Percentiles rank a stretch among this genome's conserved stretches.
These are phyloP conservation scores for Mastomys natalensis DNA, from an alignment of 2,113 vertebrate species.

Conservation along the genomic window DNA sequence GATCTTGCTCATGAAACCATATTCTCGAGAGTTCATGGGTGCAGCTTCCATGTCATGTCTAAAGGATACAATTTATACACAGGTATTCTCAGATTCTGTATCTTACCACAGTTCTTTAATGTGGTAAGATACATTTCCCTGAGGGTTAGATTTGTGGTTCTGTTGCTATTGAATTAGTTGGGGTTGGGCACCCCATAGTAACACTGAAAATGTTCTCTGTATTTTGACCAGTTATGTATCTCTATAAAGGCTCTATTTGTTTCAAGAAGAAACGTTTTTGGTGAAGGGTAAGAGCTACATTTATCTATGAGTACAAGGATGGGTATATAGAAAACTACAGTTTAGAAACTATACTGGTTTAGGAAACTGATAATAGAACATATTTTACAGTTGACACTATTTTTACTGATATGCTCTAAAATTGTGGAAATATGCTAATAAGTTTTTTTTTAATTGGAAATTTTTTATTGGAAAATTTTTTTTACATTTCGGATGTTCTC, in stretches of 20 bases:
- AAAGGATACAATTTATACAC: neutral
- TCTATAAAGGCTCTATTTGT: neutral
- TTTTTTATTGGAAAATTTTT: too few relatives aligned
- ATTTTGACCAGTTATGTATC: neutral
- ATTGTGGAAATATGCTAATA: neutral
- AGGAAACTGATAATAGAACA: neutral
- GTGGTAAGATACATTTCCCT: too few relatives aligned
- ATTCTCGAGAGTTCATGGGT: neutral
- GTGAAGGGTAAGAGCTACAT: neutral
- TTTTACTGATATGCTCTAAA: neutral
- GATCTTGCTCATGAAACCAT: neutral
- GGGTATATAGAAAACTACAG: neutral
- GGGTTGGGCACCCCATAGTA: neutral
- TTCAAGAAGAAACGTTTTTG: neutral
- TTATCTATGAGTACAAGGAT: neutral
- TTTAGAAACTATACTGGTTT: neutral
- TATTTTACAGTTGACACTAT: neutral
- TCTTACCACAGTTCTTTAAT: neutral
- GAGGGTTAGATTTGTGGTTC: neutral
- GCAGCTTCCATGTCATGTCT: neutral
- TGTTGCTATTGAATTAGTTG: neutral
- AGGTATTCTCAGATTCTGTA: neutral
- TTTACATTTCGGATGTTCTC: too few relatives aligned
- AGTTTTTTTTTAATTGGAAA: too few relatives aligned
- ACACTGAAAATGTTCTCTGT: neutral